Evolutionary conservation across 2,888 invertebrate species (phyloP).

Genomic region (Zootermopsis nevadensis): DNA sequence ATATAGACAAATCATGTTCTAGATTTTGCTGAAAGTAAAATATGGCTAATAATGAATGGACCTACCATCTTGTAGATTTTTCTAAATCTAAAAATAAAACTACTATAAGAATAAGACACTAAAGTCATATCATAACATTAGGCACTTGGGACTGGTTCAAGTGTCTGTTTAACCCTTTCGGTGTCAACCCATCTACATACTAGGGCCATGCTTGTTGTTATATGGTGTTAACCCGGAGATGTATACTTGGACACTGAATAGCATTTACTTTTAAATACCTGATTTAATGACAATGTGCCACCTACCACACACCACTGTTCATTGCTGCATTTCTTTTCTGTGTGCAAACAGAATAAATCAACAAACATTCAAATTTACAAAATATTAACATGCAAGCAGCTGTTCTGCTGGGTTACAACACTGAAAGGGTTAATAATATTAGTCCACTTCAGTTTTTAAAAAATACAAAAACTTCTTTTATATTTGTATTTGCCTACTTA

Average conservation of each 20-base stretch:
- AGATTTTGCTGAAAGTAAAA: constrained; percentile 1
- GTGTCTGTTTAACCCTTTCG: background rate
- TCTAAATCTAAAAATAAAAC: background rate
- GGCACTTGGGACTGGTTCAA: constrained; percentile 16
- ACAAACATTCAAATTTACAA: too few species aligned
- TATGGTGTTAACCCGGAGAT: too few species aligned
- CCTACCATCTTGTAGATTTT: background rate
- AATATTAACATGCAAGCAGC: too few species aligned
- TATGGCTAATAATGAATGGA: constrained; percentile 5
- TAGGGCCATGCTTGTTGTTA: too few species aligned
- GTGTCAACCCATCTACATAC: too few species aligned
- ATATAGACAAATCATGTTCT: background rate
- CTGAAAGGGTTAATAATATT: background rate
- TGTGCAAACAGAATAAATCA: too few species aligned
- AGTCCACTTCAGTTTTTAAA: constrained; percentile 6
- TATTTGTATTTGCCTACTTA: background rate
- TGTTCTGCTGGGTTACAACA: too few species aligned
- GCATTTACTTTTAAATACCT: too few species aligned
- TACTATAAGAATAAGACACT: background rate
- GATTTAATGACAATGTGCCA: too few species aligned
- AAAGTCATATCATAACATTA: background rate
- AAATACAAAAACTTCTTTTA: constrained; percentile 7
- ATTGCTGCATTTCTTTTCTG: too few species aligned
- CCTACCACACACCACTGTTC: too few species aligned
- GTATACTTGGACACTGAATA: too few species aligned